Evolutionary conservation across 2,113 vertebrate genomes (phyloP).

Genomic region (Meles meles): DNA sequence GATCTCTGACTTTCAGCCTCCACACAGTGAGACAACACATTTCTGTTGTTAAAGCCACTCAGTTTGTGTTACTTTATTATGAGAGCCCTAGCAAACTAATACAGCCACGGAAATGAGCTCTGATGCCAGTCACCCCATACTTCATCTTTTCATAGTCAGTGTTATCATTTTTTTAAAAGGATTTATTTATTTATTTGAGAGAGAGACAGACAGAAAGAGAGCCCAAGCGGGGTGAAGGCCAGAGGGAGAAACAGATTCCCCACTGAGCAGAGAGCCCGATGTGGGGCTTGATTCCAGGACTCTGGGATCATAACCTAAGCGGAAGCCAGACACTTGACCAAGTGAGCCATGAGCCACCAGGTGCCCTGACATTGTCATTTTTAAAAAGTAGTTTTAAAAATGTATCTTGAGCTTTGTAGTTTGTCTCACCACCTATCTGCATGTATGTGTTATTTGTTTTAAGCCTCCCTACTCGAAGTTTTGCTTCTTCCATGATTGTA

Average conservation of each 20-base stretch:
- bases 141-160: neutral
- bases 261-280: too few relatives aligned
- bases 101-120: too few relatives aligned
- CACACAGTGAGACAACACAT: neutral
- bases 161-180: neutral
- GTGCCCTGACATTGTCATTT: neutral
- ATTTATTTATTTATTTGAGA: too few relatives aligned
- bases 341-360: too few relatives aligned
- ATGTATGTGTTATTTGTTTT: neutral
- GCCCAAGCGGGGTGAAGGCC: too few relatives aligned
- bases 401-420: neutral
- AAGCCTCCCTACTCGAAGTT: neutral
- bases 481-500: neutral
- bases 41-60: neutral
- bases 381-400: neutral
- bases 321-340: too few relatives aligned
- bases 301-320: too few relatives aligned
- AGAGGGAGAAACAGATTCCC: too few relatives aligned
- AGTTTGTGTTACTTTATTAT: neutral
- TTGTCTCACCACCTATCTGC: neutral
- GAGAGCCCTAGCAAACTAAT: neutral
- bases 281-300: too few relatives aligned
- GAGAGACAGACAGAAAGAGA: too few relatives aligned
- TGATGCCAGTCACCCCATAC: neutral
- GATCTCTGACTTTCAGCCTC: neutral